These are phyloP conservation scores for Solen grandis DNA, from an alignment of 1,140 invertebrate genomes.

Conservation along the genomic window DNA sequence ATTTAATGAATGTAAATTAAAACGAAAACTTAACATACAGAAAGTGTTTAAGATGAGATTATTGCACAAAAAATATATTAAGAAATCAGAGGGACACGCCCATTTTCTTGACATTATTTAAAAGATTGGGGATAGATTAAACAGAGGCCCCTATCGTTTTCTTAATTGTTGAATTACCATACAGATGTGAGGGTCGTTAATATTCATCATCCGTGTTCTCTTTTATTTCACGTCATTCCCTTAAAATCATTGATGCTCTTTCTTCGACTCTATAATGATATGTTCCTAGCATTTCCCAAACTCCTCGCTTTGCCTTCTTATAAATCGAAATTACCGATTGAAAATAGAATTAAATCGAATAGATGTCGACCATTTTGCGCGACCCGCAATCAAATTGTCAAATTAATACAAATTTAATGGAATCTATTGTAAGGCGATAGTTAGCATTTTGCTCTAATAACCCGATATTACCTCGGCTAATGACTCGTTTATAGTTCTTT, in stretches of 20 bases:
- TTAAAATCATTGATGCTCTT: not conserved
- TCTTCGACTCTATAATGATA: not conserved
- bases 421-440: slow-evolving; percentile 47
- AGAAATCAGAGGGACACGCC: not conserved
- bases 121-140: too few species aligned
- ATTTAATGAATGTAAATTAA: not conserved
- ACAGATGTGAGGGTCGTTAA: not conserved
- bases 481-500: slow-evolving; percentile 50
- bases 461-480: slow-evolving; percentile 54
- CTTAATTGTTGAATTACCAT: not conserved
- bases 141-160: too few species aligned
- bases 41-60: not conserved
- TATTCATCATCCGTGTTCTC: not conserved
- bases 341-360: slow-evolving; percentile 55
- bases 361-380: slow-evolving; percentile 36
- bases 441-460: slow-evolving; percentile 55
- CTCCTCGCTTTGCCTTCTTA: slow-evolving; percentile 16
- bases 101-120: not conserved
- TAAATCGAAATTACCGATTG: slow-evolving; percentile 42
- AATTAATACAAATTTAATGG: slow-evolving; percentile 61
- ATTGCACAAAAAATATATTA: not conserved
- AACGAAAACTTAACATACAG: not conserved
- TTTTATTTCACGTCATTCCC: not conserved
- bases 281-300: not conserved
- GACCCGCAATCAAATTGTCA: slow-evolving; percentile 55